Base-by-base conservation (phyloP, 2,888 invertebrate species). In the Lepas anatifera region DNA sequence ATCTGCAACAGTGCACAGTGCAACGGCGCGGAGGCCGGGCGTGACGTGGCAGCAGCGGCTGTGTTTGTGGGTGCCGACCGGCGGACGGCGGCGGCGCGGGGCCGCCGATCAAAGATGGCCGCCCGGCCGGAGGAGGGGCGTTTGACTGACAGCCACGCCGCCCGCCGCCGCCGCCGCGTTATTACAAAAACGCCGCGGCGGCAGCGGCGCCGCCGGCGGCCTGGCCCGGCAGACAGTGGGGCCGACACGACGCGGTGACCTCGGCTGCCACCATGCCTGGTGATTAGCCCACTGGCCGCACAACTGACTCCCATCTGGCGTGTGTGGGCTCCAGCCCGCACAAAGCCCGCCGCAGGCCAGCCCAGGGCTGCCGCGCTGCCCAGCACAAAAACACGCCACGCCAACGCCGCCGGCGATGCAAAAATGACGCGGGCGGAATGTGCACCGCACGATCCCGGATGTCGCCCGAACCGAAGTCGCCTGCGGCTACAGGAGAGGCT, bases 141-240 rank as follows among this genome's bases (percentile, higher is more conserved):
- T 58, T 32, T 58, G 58, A 58, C 13, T 16, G 58, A 58, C 58
- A 58, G 58, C 22, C 22, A 35, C 18, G 58, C 22, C 22, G 58
- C 18, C 58, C 11, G 58, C 58, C 32, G 58, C 32, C 58, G 32
- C 35, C 8, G 58, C 22, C 32, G 52, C 58, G 58, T 58, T 58
- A 58, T 58, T 58, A 58, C 58, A 58, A 58, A 58, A 58, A 58
- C 58, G 58, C 58, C 10, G 32, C 58, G 32, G 18, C 58, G 58
- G 11, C 58, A 29, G 13, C 52, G 29, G 52, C 52, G 52, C 3
- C 48, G 25, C 22, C 50, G 25, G 50, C 50, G 50, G 50, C 25
- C n/a, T n/a, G n/a, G n/a, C n/a, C n/a, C n/a, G n/a, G n/a, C n/a
- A n/a, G 46, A 3, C 8, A n/a, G 8, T n/a, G 46, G 46, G 2